A percentile compares a stretch with the other conserved stretches of the same genome.
These are phyloP conservation scores for Tolmerus cingulatus DNA, from an alignment of 2,888 invertebrate genomes.

Conservation along the genomic window DNA sequence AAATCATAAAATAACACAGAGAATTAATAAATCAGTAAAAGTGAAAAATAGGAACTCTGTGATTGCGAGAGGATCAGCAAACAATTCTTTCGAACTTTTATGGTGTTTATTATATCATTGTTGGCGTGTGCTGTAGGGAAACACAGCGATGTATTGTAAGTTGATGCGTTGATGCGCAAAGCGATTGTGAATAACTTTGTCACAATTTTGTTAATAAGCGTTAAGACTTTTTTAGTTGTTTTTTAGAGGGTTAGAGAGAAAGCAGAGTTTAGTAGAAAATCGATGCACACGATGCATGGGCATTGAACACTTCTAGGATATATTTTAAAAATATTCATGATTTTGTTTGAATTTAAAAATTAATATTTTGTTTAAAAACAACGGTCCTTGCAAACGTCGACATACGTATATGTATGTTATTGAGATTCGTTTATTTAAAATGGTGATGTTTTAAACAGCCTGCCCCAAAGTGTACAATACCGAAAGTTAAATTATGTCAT, in stretches of 20 bases:
- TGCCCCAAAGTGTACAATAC: background rate
- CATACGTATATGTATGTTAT: background rate
- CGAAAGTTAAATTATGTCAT: background rate
- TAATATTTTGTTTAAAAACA: no score
- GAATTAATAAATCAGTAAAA: conserved; percentile 25
- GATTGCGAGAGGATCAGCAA: background rate
- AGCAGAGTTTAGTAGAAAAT: background rate
- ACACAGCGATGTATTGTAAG: background rate
- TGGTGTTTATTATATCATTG: background rate
- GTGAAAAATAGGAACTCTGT: background rate
- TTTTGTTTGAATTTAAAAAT: background rate
- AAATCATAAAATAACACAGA: conserved; percentile 33
- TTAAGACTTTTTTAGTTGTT: background rate
- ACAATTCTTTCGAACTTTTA: background rate
- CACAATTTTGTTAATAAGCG: background rate
- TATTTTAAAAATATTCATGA: background rate
- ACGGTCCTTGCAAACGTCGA: no score
- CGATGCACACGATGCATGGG: background rate
- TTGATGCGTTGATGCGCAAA: background rate
- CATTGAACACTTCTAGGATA: background rate
- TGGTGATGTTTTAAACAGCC: background rate
- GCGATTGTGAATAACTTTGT: background rate
- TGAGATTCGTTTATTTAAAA: background rate
- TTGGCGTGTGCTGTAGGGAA: background rate
- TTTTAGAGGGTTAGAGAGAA: background rate